Evolutionary conservation across 2,888 invertebrate species (phyloP), one percentile per base, ranked within the genome.

Genomic region (Villa cingulata): DNA sequence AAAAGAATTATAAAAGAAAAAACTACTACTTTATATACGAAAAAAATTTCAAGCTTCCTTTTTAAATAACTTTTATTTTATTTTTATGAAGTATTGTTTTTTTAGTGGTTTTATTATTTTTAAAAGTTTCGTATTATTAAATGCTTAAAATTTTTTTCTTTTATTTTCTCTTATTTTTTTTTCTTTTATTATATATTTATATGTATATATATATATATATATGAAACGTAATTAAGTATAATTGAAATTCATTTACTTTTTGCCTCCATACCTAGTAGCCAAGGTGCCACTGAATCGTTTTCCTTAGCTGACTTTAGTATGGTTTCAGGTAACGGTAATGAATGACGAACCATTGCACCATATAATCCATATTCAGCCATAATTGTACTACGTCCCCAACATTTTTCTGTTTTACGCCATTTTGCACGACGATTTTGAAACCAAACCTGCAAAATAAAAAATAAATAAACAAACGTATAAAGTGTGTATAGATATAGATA

Each of bases 351-450:
- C 98, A 98, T 98, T 57, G 98, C 98, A 1, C 98, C 98, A 71
- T 98, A 98, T 44, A 98, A 77, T 3, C 98, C 98, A 67, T 98
- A 98, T 72, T 98, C 98, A 55, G 98, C 98, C 98, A 98, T 98
- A 65, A 97, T 98, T 59, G 97, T 97, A 65, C 94, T 92, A 60
- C 94, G 79, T 42, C 98, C 98, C 98, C 98, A 98, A 59, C 95
- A 96, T 68, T 98, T 98, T 73, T 98, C 97, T 46, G 97, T 98
- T 72, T 98, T 98, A 53, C 97, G 83, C 97, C 97, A 98, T 68
- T 97, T 97, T 61, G 97, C 97, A 40, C 97, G 78, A 23, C 97
- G 80, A 72, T 98, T 98, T 75, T 70, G 69, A 60, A 69, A 98
- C 97, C 97, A 98, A 47, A 98, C 97, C 97, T 98, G 76, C 2